These are phyloP conservation scores for Montipora sp. DNA, from an alignment of 64 coral and sea anemone genomes.

Conservation along the genomic window DNA sequence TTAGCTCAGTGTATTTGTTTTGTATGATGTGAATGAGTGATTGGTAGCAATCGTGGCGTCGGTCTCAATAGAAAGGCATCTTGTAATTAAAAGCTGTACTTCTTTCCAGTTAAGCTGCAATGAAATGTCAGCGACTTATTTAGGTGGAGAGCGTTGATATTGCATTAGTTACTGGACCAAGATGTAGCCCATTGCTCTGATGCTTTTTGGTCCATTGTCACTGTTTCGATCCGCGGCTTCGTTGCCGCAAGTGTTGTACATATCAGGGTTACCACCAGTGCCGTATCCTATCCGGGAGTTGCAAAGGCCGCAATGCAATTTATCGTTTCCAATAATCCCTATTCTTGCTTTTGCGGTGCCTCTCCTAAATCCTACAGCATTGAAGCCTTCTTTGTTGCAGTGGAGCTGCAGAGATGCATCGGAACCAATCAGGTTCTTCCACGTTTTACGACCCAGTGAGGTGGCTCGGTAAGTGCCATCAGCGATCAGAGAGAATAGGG, in stretches of 20 bases:
- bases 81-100: too few species aligned
- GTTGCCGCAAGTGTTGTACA: constrained; percentile 16
- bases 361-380: neutral
- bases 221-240: neutral
- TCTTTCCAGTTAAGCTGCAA: too few species aligned
- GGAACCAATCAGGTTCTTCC: constrained; percentile 44
- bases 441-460: neutral
- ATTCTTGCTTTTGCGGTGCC: constrained; percentile 23
- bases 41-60: too few species aligned
- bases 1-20: too few species aligned
- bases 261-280: neutral
- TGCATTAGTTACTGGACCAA: constrained; percentile 26
- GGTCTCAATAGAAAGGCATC: too few species aligned
- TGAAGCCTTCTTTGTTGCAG: constrained; percentile 44
- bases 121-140: too few species aligned
- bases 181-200: constrained; percentile 45
- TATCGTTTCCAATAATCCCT: constrained; percentile 7
- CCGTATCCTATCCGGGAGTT: constrained; percentile 37
- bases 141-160: too few species aligned
- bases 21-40: too few species aligned
- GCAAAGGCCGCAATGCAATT: neutral
- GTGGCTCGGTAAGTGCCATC: constrained; percentile 37
- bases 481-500: constrained; percentile 32
- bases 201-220: neutral
- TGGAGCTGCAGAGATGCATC: constrained; percentile 25